phyloP scores from a whole-genome alignment of 2,797 vertebrate genomes.

The Merluccius polli region DNA sequence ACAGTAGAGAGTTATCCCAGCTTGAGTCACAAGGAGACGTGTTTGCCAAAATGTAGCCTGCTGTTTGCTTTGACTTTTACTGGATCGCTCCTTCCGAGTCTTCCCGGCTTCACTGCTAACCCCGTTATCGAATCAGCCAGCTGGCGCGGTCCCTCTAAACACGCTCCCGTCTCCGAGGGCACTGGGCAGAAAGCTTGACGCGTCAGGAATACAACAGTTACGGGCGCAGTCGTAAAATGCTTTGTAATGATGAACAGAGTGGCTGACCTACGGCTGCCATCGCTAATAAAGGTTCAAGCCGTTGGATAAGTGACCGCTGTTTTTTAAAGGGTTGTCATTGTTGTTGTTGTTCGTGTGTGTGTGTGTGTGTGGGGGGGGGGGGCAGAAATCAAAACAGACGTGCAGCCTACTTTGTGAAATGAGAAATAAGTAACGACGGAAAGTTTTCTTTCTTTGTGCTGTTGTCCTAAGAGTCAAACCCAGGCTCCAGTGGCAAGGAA shows the following conservation, averaged over 20 bases:
- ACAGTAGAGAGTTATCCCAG: not conserved
- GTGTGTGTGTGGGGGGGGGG: too few relatives aligned
- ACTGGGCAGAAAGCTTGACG: not conserved
- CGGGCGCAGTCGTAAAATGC: not conserved
- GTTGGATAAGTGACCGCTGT: not conserved
- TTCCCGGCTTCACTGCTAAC: constrained; percentile 31
- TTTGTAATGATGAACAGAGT: not conserved
- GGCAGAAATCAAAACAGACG: not conserved
- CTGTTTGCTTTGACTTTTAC: constrained; percentile 28
- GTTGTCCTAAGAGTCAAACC: constrained; percentile 26
- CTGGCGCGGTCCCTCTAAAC: not conserved
- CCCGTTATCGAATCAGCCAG: constrained; percentile 32
- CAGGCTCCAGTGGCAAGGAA: constrained; percentile 30
- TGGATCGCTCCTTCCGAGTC: constrained; percentile 16
- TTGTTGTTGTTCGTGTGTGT: too few relatives aligned
- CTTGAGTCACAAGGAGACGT: not conserved
- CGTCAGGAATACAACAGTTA: not conserved
- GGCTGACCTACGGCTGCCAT: not conserved
- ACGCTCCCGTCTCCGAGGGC: not conserved
- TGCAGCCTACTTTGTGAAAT: not conserved
- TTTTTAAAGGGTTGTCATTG: not conserved
- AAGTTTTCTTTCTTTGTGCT: not conserved
- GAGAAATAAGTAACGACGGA: not conserved
- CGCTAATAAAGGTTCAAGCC: not conserved
- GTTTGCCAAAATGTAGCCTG: not conserved